Evolutionary conservation across 2,888 invertebrate species (phyloP).

Genomic region (Himalopsyche japonica): DNA sequence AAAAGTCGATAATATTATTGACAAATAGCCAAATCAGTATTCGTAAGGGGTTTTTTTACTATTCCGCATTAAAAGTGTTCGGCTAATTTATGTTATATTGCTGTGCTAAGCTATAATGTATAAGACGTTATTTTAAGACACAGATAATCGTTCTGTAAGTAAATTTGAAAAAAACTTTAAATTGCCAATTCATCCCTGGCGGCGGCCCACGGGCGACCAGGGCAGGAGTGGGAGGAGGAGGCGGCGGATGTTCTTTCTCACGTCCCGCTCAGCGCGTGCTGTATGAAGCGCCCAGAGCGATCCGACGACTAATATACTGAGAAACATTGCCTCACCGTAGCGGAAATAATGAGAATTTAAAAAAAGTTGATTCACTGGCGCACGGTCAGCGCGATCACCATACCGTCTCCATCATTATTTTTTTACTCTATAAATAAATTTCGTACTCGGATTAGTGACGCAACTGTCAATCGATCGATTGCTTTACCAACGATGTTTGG

Average conservation of each 20-base stretch:
- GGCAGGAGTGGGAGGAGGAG: not conserved
- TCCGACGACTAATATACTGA: constrained; percentile 9
- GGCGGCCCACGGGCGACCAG: constrained; percentile 13
- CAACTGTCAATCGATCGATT: not conserved
- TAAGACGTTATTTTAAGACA: too few relatives aligned
- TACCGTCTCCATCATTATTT: not conserved
- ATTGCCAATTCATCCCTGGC: not conserved
- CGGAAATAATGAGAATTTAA: constrained; percentile 23
- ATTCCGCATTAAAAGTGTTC: too few relatives aligned
- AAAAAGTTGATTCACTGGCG: constrained; percentile 7
- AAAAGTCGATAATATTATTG: too few relatives aligned
- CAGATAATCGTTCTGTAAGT: too few relatives aligned
- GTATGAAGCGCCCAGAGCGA: constrained; percentile 14
- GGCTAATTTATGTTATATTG: too few relatives aligned
- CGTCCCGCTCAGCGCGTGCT: constrained; percentile 32
- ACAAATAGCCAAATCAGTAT: too few relatives aligned
- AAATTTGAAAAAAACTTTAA: not conserved
- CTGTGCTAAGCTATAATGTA: too few relatives aligned
- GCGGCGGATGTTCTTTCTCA: constrained; percentile 9
- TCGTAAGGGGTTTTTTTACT: too few relatives aligned
- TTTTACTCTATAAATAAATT: not conserved
- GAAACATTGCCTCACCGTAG: constrained; percentile 1
- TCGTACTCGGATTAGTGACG: not conserved
- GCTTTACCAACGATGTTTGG: not conserved
- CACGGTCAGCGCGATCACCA: not conserved